Evolutionary conservation across 2,888 invertebrate species (phyloP), one percentile per base, ranked within the genome.

Genomic region (Xestia ashworthii): DNA sequence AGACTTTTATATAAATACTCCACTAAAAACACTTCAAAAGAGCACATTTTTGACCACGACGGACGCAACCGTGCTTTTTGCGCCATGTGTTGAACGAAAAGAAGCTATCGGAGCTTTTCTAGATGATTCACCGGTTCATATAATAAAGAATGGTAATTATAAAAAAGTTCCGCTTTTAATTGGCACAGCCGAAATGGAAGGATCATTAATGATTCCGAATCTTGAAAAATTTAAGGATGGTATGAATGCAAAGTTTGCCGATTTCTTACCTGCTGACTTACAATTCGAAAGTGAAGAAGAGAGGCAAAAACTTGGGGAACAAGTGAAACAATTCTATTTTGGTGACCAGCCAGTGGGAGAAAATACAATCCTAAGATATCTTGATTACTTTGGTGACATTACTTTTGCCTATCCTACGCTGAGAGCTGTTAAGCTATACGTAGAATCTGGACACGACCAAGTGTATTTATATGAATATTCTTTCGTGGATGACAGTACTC

Each of bases 371-470:
- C 68, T 89, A 38, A 12, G 62, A 22, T 92, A 87, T 46, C 75
- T 90, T 8, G 85, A 90, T 68, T 94, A 87, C 58, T 90, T 90
- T 67, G 84, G 92, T 11, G 96, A 97, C 96, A 32, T 89, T 11
- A 16, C 90, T 6, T 92, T 94, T 82, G 85, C 74, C 5, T 92
- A 90, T 78, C 85, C 92, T 1, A 90, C 89, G 46, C 71, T 93
- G 5, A 89, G 89, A 76, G 83, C 90, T 6, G 78, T 90, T 4
- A 91, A 87, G 53, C 48, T 92, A 32, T 90, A 90, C 32, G 72
- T 74, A 3, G 80, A 87, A 75, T 78, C 84, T 44, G 90, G 91
- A 3, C 88, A 92, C 55, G 78, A 92, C 65, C 81, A 89, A 67
- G 87, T 93, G 71, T 93, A 91, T 80, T 82, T 93, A 25, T 93